Evolutionary conservation across 2,888 invertebrate species (phyloP).

Genomic region (Lochmaea crataegi): DNA sequence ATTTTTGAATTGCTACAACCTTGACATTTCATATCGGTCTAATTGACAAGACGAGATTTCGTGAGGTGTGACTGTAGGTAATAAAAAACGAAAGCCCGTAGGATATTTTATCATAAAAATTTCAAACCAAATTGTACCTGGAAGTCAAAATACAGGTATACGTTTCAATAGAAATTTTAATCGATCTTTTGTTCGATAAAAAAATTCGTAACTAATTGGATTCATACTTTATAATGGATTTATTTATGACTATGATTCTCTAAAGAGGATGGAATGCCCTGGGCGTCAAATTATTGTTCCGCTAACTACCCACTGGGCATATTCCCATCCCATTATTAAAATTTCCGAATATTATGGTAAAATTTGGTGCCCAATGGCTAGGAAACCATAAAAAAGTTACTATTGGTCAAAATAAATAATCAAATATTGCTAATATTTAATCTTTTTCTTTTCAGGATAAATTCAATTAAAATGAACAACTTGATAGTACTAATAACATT

Average conservation of each 20-base stretch:
- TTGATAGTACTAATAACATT: constrained; percentile 14
- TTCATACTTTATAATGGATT: too few species aligned
- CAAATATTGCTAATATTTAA: not conserved
- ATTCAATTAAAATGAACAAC: constrained; percentile 16
- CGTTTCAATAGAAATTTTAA: not conserved
- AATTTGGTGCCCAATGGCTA: too few species aligned
- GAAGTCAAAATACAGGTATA: not conserved
- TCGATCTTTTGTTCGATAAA: not conserved
- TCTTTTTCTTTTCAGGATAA: not conserved
- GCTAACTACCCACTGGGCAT: too few species aligned
- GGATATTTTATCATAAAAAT: constrained; percentile 18
- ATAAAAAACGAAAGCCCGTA: constrained; percentile 26
- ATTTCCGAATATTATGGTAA: too few species aligned
- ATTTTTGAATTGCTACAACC: constrained; percentile 19
- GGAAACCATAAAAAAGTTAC: too few species aligned
- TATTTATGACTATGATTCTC: too few species aligned
- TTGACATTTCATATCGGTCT: constrained; percentile 38
- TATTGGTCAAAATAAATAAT: too few species aligned
- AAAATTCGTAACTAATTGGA: not conserved
- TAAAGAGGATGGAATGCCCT: too few species aligned
- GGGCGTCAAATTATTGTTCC: too few species aligned
- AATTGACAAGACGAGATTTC: constrained; percentile 28
- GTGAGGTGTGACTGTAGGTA: constrained; percentile 31
- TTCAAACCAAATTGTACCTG: constrained; percentile 1
- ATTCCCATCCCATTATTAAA: too few species aligned